A percentile compares a stretch with the other conserved stretches of the same genome.
Evolutionary conservation across 2,888 invertebrate genomes (phyloP).

Genomic region (Epinotia demarniana): DNA sequence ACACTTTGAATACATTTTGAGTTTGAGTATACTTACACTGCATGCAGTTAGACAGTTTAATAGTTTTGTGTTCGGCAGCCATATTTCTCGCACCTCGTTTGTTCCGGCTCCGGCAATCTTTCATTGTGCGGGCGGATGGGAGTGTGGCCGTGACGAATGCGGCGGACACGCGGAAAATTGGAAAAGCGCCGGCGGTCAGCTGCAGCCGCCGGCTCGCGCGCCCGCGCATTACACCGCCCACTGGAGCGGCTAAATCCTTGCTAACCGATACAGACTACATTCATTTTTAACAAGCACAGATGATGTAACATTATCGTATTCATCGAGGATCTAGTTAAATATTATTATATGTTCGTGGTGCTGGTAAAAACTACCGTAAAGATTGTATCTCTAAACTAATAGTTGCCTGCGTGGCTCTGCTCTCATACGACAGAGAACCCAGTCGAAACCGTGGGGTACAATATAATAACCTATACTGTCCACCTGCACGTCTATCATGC

Average conservation of each 20-base stretch:
- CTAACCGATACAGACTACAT: neutral
- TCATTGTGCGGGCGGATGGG: constrained; percentile 34
- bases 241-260: constrained; percentile 10
- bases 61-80: constrained; percentile 12
- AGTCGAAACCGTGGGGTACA: too few relatives aligned
- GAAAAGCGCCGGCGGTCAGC: constrained; percentile 58
- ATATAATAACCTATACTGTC: too few relatives aligned
- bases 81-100: constrained; percentile 29
- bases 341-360: too few relatives aligned
- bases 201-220: constrained; percentile 47
- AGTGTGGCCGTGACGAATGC: constrained; percentile 54
- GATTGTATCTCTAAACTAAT: too few relatives aligned
- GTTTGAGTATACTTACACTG: neutral
- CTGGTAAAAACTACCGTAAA: too few relatives aligned
- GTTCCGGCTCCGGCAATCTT: constrained; percentile 38
- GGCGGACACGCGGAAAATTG: constrained; percentile 65
- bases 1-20: too few relatives aligned
- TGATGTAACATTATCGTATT: too few relatives aligned
- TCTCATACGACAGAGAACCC: too few relatives aligned
- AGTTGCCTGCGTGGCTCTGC: too few relatives aligned
- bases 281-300: too few relatives aligned
- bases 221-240: constrained; percentile 7
- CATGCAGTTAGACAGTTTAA: constrained; percentile 16
- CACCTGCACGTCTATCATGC: too few relatives aligned
- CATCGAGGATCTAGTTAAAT: too few relatives aligned